Evolutionary conservation across 2,113 vertebrate species (phyloP).

Genomic region (Lophochroa leadbeateri): DNA sequence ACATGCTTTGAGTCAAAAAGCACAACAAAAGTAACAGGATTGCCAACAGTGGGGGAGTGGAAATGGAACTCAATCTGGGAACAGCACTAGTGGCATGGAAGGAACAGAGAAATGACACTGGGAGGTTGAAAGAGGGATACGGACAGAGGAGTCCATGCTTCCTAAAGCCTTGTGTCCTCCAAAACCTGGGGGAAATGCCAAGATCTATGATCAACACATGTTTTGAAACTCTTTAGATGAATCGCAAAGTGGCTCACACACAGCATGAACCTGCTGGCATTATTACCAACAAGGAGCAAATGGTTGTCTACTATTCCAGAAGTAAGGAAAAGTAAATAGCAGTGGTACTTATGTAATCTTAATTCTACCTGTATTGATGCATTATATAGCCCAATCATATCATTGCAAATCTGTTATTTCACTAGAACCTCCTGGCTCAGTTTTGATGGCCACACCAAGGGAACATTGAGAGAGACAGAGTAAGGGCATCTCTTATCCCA

Average conservation of each 20-base stretch:
- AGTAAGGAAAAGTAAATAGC: background rate
- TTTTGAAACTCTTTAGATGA: background rate
- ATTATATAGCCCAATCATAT: background rate
- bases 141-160: background rate
- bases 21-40: background rate
- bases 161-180: background rate
- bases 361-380: background rate
- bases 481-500: background rate
- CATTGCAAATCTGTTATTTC: fast-evolving
- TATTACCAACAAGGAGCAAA: background rate
- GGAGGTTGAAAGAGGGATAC: background rate
- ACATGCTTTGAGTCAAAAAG: background rate
- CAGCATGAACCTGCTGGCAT: background rate
- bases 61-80: background rate
- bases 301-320: background rate
- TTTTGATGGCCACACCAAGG: background rate
- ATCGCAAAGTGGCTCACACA: fast-evolving
- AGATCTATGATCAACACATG: background rate
- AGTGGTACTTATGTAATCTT: fast-evolving
- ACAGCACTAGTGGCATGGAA: background rate
- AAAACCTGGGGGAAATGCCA: fast-evolving
- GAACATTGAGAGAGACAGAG: background rate
- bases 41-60: fast-evolving
- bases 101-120: background rate
- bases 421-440: background rate